A percentile compares a stretch with the other conserved stretches of the same genome.
phyloP scores from a whole-genome alignment of 1,140 invertebrate species.

The Euwallacea similis region DNA sequence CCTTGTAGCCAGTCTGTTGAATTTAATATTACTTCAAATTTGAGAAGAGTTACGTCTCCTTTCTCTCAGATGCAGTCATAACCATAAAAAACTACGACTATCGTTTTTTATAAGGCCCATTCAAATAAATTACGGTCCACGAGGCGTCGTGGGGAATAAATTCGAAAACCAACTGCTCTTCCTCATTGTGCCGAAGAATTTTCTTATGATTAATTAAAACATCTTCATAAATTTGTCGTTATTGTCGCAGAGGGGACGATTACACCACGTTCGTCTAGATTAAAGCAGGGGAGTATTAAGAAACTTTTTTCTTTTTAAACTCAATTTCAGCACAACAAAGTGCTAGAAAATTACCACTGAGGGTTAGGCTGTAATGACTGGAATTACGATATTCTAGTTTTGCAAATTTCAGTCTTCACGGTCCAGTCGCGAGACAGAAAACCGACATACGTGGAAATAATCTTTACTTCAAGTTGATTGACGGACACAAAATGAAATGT shows the following conservation, averaged over 20 bases:
- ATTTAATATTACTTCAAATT: slow-evolving; percentile 20
- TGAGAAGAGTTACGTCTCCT: slow-evolving; percentile 24
- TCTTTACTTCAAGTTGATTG: too few relatives aligned
- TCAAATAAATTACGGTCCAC: slow-evolving; percentile 32
- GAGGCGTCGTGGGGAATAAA: slow-evolving; percentile 16
- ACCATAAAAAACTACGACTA: slow-evolving; percentile 35
- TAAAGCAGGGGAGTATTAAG: neutral
- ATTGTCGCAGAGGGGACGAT: slow-evolving; percentile 8
- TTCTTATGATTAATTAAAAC: slow-evolving; percentile 46
- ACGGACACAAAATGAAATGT: too few relatives aligned
- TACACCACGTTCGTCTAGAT: neutral
- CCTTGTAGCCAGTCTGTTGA: slow-evolving; percentile 9
- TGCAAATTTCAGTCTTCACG: too few relatives aligned
- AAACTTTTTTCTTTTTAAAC: neutral
- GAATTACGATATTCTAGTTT: too few relatives aligned
- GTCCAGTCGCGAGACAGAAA: too few relatives aligned
- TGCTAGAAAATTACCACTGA: too few relatives aligned
- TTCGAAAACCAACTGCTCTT: slow-evolving; percentile 28
- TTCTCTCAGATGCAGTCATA: slow-evolving; percentile 26
- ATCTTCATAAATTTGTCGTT: slow-evolving; percentile 44
- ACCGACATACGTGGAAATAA: too few relatives aligned
- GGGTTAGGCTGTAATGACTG: too few relatives aligned
- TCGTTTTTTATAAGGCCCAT: slow-evolving; percentile 29
- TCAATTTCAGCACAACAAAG: too few relatives aligned
- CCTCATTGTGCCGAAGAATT: slow-evolving; percentile 23